phyloP scores from a whole-genome alignment of 2,888 invertebrate genomes.

The Elysia crispata region DNA sequence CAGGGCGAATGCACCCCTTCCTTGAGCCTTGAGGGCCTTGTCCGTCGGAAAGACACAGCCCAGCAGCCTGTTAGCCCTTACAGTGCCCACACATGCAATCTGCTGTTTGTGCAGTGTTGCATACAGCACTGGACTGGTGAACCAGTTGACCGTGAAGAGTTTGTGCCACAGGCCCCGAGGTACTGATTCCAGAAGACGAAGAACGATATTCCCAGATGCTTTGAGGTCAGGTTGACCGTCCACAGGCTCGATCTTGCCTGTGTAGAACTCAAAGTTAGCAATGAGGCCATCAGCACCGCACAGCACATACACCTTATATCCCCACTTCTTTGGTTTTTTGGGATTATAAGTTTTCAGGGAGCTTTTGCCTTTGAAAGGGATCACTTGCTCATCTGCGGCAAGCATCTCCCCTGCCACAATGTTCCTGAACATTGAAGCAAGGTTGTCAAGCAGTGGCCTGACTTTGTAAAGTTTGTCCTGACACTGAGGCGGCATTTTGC shows the following conservation, averaged over 20 bases:
- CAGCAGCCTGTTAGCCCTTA: constrained; percentile 17
- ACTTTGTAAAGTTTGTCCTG: constrained; percentile 10
- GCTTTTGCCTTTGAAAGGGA: constrained; percentile 26
- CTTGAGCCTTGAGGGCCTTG: background rate
- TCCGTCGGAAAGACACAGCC: constrained; percentile 5
- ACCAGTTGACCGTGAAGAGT: constrained; percentile 12
- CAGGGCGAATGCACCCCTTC: background rate
- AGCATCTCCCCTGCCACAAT: background rate
- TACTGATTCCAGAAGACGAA: background rate
- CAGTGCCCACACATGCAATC: constrained; percentile 22
- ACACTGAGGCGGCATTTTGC: background rate
- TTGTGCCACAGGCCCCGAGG: constrained; percentile 26
- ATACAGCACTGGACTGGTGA: background rate
- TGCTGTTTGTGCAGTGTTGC: constrained; percentile 3
- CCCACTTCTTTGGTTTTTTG: constrained; percentile 36
- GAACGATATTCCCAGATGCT: constrained; percentile 31
- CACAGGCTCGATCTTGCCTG: background rate
- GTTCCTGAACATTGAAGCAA: background rate
- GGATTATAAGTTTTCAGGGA: constrained; percentile 15
- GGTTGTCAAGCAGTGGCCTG: background rate
- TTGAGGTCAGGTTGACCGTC: constrained; percentile 14
- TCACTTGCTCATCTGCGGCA: constrained; percentile 3
- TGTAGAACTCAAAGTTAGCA: background rate
- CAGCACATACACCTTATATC: constrained; percentile 15
- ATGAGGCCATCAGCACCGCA: constrained; percentile 6